Evolutionary conservation across 2,888 invertebrate genomes (phyloP), one percentile per base, ranked within the genome.

Genomic region (Theretra japonica): DNA sequence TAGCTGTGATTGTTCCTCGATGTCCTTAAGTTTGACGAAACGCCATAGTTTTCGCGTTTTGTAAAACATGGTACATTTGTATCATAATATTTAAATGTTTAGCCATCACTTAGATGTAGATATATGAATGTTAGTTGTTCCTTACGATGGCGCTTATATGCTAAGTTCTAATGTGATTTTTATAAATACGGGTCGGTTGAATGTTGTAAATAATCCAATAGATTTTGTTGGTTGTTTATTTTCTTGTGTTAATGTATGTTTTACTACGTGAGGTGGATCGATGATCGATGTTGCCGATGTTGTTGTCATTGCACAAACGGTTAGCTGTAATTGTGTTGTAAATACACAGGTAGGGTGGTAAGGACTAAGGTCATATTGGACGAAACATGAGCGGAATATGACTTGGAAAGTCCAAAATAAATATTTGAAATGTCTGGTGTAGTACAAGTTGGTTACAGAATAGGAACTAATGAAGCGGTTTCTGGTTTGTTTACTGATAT

Each of bases 121-220:
- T 90, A 90, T 90, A 91, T 92, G 78, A 91, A 90, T 91, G 91
- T 92, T 92, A 92, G 92, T 87, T 86, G 89, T 91, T 90, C 88
- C 58, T 53, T 73, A 68, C 53, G 60, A 68, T 60, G 68, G 69
- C 69, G 69, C 72, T 72, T 69, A 72, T 60, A 48, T 62, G 59
- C 69, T 69, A 68, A 68, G 58, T 72, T 65, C 30, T 50, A 23
- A 68, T 72, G 68, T 68, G 68, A 68, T 68, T 53, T 70, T 71
- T 68, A 68, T 68, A 62, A 68, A 68, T 72, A 72, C 50, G 57
- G 57, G 57, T 68, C 56, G 53, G 71, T 65, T 65, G 65, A 65
- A 17, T 65, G 65, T 65, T 65, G 65, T 65, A 65, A 25, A 65
- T 65, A 65, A 65, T 65, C 65, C 65, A 65, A 65, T 65, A 65